Evolutionary conservation across 1,140 invertebrate species (phyloP).

Genomic region (Stegodyphus mimosarum): DNA sequence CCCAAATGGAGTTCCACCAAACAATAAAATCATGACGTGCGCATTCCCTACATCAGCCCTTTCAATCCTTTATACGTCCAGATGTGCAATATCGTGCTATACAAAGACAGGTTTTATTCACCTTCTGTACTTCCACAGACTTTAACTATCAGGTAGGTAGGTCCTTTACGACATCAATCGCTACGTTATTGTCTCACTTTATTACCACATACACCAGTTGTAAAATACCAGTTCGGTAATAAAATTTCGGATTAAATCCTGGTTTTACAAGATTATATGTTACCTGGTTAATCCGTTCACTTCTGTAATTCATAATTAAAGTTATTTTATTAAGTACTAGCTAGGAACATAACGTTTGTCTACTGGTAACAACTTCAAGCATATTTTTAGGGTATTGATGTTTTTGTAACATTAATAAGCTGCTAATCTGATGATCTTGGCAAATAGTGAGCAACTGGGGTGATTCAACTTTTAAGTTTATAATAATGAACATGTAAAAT

Average conservation of each 20-base stretch:
- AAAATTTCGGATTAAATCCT: constrained; percentile 11
- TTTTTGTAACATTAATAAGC: too few species aligned
- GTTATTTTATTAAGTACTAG: not conserved
- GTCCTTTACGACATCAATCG: constrained; percentile 29
- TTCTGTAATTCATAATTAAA: not conserved
- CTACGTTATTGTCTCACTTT: constrained; percentile 23
- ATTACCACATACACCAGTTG: constrained; percentile 21
- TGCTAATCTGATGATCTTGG: too few species aligned
- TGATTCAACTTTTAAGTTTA: too few species aligned
- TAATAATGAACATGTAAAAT: too few species aligned
- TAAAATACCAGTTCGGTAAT: constrained; percentile 1
- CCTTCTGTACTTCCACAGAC: constrained; percentile 3
- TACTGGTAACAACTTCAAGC: too few species aligned
- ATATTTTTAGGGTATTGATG: too few species aligned
- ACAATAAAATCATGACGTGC: not conserved
- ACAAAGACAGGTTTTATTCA: constrained; percentile 9
- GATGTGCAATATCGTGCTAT: not conserved
- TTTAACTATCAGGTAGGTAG: constrained; percentile 37
- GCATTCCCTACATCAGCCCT: not conserved
- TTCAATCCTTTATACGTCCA: not conserved
- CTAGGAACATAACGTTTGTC: too few species aligned
- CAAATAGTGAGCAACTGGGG: too few species aligned
- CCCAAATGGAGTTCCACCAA: too few species aligned
- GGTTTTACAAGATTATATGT: not conserved
- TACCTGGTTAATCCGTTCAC: not conserved